Evolutionary conservation across 2,797 vertebrate genomes (phyloP), one percentile per base, ranked within the genome.

Genomic region (Helicolenus hilgendorfi): DNA sequence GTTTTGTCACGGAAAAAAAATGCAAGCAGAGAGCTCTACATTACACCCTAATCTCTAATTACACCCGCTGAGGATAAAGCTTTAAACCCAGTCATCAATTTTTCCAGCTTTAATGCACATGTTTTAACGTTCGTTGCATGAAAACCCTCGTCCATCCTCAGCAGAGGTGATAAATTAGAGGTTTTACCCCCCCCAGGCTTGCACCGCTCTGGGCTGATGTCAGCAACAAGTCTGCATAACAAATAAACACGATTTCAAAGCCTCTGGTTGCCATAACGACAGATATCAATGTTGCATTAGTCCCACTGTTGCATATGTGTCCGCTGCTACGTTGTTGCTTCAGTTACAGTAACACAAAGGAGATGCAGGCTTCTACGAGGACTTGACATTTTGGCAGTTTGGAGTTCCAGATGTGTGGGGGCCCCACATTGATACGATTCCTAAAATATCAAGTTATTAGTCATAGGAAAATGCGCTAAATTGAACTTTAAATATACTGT

Each of bases 161-260:
- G 49, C 10, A 22, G 74, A 60, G 35, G 56, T 73, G 49, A 89
- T 74, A 20, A 56, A 89, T 87, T n/a, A 36, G 24, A 55, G 38
- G 59, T 14, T 63, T 64, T 31, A n/a, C 13, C 45, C 70, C 72
- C 29, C 38, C 2, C 27, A 2, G 31, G 6, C 24, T 45, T 31
- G 18, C 22, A 41, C 10, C 1, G 0, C 70, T 72, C 22, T 73
- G 11, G 4, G 36, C 26, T 68, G 55, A 74, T 65, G 55, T 85
- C 80, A 58, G 64, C 69, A 60, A 59, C 77, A 55, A 59, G 59
- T 81, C 77, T 70, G 72, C 78, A 80, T 24, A 84, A 89, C 83
- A 86, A 82, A 75, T 67, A 75, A 87, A 79, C 55, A 82, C 24
- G 31, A 38, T 70, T 62, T 62, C n/a, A 63, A 80, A 74, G 53